Evolutionary conservation across 1,140 invertebrate genomes (phyloP).

Genomic region (Phenacoccus solenopsis): DNA sequence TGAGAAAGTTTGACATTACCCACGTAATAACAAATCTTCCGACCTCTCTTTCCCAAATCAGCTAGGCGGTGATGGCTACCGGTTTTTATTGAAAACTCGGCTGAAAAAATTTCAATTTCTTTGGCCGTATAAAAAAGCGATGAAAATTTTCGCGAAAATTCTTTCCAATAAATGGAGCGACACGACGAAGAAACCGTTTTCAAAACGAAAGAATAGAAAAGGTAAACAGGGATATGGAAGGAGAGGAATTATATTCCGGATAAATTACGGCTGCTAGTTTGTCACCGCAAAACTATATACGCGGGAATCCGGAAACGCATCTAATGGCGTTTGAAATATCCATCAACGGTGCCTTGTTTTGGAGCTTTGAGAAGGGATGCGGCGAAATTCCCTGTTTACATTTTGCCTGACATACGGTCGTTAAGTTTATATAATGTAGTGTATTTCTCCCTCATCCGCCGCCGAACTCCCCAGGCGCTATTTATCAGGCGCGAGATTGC

Average conservation of each 20-base stretch:
- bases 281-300: constrained; percentile 1
- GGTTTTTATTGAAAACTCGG: too few relatives aligned
- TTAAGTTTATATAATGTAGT: constrained; percentile 10
- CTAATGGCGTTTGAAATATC: constrained; percentile 1
- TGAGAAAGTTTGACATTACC: too few relatives aligned
- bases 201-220: background rate
- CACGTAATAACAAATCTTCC: too few relatives aligned
- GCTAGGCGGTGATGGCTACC: too few relatives aligned
- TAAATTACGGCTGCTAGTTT: background rate
- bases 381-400: constrained; percentile 8
- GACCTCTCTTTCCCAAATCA: too few relatives aligned
- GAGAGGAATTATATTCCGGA: background rate
- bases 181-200: background rate
- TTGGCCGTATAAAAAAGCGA: too few relatives aligned
- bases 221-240: background rate
- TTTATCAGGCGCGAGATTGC: constrained; percentile 10
- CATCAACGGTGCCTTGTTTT: background rate
- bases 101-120: too few relatives aligned
- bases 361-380: background rate
- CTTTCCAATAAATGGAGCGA: too few relatives aligned
- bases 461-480: constrained; percentile 6
- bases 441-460: constrained; percentile 14
- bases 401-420: constrained; percentile 12
- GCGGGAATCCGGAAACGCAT: background rate
- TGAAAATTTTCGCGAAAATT: too few relatives aligned